Evolutionary conservation across 2,113 vertebrate genomes (phyloP), one percentile per base, ranked within the genome.

Genomic region (Melospiza georgiana): DNA sequence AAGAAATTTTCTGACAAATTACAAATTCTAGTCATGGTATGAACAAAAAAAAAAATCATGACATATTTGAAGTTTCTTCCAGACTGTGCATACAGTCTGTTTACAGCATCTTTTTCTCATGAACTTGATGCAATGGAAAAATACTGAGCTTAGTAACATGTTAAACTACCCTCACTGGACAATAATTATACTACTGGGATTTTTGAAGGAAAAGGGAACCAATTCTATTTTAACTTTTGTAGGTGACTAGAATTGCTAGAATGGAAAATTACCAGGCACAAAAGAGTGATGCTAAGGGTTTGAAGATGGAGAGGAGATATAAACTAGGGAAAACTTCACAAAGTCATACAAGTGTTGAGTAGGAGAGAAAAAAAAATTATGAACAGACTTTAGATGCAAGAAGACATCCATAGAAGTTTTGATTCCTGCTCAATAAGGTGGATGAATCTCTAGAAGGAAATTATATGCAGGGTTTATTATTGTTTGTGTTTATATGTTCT

Each of bases 321-420:
- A 82, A 94, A 82, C 7, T 44, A 61, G 18, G 25, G 14, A 85
- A 85, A 85, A 69, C 4, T 52, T 86, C 52, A 87, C 13, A 73
- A 87, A 87, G 62, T 83, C 10, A 25, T 68, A 17, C 46, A 94
- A 90, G 54, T 76, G 62, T 85, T 91, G 74, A 43, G 82, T 93
- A 73, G 82, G 75, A 90, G 67, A 80, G 25, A 54, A 76, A 96
- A 83, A 90, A 90, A 90, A 35, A 57, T 66, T 68, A 85, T 46
- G 72, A 91, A 62, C 77, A 94, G 78, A 65, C n/a, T 85, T 85
- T 72, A 73, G 79, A 91, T 87, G 30, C 8, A 72, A 71, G 61
- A 67, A 55, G 24, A 59, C 1, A 6, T 72, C 41, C 78, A 79
- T 9, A 66, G 24, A 87, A 72, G 12, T 18, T 72, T 84, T 93